Evolutionary conservation across 2,797 vertebrate genomes (phyloP).

Genomic region (Loris lydekkerianus): DNA sequence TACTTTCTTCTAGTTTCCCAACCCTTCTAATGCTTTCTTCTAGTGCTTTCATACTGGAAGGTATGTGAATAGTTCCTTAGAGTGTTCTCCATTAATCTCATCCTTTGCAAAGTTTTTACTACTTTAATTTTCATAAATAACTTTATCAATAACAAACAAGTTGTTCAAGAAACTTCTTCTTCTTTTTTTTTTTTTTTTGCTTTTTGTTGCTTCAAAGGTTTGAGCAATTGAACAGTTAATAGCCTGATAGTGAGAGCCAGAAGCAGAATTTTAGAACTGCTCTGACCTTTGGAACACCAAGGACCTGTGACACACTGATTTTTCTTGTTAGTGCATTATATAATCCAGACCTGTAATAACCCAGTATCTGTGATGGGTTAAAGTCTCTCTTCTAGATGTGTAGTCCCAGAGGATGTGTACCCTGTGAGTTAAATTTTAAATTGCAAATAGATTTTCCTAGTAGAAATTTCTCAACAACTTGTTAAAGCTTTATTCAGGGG

Average conservation of each 20-base stretch:
- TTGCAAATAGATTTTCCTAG: constrained; percentile 14
- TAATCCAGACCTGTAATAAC: background rate
- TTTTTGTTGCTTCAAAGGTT: background rate
- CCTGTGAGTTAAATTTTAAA: background rate
- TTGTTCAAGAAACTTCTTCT: background rate
- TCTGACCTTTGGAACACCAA: background rate
- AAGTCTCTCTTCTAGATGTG: background rate
- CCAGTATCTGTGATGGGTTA: background rate
- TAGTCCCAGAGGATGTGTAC: background rate
- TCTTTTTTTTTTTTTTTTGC: background rate
- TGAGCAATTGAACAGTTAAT: constrained; percentile 37
- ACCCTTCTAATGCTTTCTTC: background rate
- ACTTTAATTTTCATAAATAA: background rate
- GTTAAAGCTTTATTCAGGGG: constrained; percentile 1
- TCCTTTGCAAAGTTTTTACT: background rate
- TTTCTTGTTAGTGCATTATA: background rate
- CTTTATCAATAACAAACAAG: background rate
- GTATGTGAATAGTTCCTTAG: background rate
- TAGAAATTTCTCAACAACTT: constrained; percentile 27
- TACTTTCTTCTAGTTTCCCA: constrained; percentile 13
- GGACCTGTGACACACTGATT: background rate
- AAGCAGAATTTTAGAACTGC: constrained; percentile 45
- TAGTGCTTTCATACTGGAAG: background rate
- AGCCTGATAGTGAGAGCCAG: background rate
- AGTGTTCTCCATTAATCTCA: background rate